phyloP scores from a whole-genome alignment of 2,888 invertebrate species.

The Dyspetes luteomarginatus region DNA sequence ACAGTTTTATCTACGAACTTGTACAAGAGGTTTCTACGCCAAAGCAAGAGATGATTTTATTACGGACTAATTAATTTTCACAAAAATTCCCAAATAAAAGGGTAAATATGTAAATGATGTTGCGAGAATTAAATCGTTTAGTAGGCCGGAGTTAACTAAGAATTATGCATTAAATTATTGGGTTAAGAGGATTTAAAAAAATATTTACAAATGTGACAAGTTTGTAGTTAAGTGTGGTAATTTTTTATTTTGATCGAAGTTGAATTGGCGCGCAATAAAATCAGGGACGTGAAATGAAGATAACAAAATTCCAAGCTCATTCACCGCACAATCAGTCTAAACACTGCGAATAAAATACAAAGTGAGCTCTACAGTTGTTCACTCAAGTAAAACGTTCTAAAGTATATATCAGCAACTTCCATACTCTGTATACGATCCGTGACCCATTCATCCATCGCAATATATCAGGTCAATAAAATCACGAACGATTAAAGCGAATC shows the following conservation, averaged over 20 bases:
- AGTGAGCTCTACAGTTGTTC: neutral
- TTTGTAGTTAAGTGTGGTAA: too few species aligned
- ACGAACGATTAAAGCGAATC: constrained; percentile 34
- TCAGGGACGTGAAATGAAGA: neutral
- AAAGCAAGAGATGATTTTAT: too few species aligned
- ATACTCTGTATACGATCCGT: neutral
- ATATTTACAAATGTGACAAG: too few species aligned
- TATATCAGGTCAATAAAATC: constrained; percentile 42
- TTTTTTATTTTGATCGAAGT: too few species aligned
- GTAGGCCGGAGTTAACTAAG: too few species aligned
- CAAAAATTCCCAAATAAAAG: too few species aligned
- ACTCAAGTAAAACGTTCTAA: neutral
- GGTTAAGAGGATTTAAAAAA: too few species aligned
- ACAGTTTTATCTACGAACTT: neutral
- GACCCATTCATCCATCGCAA: neutral
- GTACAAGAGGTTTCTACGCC: neutral
- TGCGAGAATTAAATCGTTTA: too few species aligned
- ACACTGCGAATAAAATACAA: neutral
- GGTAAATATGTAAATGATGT: too few species aligned
- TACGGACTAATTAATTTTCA: too few species aligned
- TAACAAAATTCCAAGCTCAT: neutral
- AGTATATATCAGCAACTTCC: neutral
- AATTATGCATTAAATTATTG: too few species aligned
- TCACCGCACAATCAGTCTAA: neutral
- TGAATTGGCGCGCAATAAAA: neutral